Evolutionary conservation across 1,140 invertebrate genomes (phyloP).

Genomic region (Chymomyza costata): DNA sequence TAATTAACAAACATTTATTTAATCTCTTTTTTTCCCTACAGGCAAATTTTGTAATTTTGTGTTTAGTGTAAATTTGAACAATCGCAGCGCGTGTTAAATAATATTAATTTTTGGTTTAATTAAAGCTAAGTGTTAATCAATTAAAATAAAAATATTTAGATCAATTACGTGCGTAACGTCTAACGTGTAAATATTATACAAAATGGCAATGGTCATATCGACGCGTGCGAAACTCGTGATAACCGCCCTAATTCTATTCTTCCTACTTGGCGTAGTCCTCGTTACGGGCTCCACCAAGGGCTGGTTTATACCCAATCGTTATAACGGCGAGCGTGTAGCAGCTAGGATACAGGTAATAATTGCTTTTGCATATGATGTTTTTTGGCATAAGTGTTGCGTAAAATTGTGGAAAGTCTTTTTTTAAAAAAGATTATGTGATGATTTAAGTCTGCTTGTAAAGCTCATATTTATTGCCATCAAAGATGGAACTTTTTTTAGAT

Average conservation of each 20-base stretch:
- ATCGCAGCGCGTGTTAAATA: conserved; percentile 25
- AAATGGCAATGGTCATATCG: conserved; percentile 80
- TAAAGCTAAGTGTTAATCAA: neutral
- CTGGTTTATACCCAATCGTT: conserved; percentile 75
- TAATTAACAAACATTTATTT: no score
- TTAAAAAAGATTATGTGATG: no score
- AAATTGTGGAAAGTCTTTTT: no score
- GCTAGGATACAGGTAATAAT: conserved; percentile 76
- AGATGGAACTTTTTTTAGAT: no score
- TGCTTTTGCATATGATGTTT: no score
- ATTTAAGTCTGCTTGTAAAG: no score
- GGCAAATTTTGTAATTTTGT: conserved; percentile 53
- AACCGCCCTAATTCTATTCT: conserved; percentile 76
- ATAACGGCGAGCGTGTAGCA: conserved; percentile 74
- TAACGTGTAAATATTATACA: conserved; percentile 47
- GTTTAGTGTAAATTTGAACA: conserved; percentile 13
- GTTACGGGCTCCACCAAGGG: conserved; percentile 77
- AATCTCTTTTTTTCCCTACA: conserved; percentile 38
- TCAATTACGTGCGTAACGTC: no score
- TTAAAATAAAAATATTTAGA: conserved; percentile 5
- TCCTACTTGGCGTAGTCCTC: conserved; percentile 77
- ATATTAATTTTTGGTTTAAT: conserved; percentile 9
- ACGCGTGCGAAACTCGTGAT: conserved; percentile 78
- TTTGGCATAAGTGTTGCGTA: no score
- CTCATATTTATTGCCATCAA: no score